Conservation (phyloP, 2,113 vertebrate species). For the Murina feae region DNA sequence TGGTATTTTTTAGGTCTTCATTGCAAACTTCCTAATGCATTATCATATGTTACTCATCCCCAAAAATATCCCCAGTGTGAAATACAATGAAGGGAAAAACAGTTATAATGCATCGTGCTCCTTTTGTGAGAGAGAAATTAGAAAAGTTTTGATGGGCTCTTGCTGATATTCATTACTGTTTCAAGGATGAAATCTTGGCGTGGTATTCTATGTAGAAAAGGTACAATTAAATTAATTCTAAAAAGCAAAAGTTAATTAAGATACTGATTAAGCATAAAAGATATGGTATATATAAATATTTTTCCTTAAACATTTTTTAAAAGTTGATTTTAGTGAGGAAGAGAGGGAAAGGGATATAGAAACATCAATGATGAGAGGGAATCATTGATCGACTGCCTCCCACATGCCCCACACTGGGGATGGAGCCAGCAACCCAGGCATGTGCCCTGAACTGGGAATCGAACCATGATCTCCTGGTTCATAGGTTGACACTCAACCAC, state of each 20-base stretch:
- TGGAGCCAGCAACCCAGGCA: too few species aligned
- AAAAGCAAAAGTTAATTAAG: not conserved
- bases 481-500: too few species aligned
- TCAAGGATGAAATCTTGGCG: not conserved
- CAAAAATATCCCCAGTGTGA: not conserved
- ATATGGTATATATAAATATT: not conserved
- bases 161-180: not conserved
- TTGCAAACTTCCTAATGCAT: not conserved
- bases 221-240: not conserved
- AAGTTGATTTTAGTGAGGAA: too few species aligned
- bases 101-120: not conserved
- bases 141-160: not conserved
- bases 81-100: not conserved
- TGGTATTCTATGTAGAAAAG: not conserved
- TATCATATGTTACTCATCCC: not conserved
- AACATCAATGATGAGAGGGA: too few species aligned
- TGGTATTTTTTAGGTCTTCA: not conserved
- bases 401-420: too few species aligned
- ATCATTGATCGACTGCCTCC: too few species aligned
- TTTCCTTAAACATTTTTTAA: not conserved
- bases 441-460: too few species aligned
- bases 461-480: too few species aligned
- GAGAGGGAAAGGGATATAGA: too few species aligned
- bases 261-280: not conserved
- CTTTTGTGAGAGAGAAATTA: not conserved